Evolutionary conservation across 2,888 invertebrate species (phyloP).

Genomic region (Ormyrus labotus): DNA sequence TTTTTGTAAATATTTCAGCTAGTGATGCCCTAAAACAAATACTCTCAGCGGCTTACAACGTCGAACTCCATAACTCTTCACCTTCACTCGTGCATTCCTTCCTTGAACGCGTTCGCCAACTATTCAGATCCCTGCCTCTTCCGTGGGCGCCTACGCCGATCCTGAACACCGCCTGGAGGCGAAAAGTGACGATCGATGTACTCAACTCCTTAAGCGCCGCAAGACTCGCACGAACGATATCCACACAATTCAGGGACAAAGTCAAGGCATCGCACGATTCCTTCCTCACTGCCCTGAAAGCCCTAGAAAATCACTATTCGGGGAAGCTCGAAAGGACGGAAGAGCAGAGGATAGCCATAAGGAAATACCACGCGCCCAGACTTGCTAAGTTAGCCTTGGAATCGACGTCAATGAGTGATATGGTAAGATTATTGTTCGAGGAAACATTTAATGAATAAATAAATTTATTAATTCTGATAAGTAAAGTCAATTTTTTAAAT

Average conservation of each 20-base stretch:
- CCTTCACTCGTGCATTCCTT: slow-evolving; percentile 81
- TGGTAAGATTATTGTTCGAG: slow-evolving; percentile 73
- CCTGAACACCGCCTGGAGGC: slow-evolving; percentile 82
- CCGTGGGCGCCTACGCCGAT: slow-evolving; percentile 79
- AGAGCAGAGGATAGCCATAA: slow-evolving; percentile 85
- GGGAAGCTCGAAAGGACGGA: slow-evolving; percentile 87
- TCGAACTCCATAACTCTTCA: slow-evolving; percentile 83
- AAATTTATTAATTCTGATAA: no score
- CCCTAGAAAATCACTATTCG: slow-evolving; percentile 83
- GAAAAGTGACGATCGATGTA: slow-evolving; percentile 83
- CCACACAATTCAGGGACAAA: slow-evolving; percentile 85
- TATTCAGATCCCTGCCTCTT: slow-evolving; percentile 79
- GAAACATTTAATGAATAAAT: no score
- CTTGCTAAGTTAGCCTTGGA: slow-evolving; percentile 89
- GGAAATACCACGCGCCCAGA: slow-evolving; percentile 87
- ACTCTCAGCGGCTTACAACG: slow-evolving; percentile 85
- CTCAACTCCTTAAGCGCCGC: slow-evolving; percentile 83
- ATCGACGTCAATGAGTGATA: slow-evolving; percentile 88
- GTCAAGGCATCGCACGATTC: slow-evolving; percentile 86
- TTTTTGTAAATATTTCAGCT: slow-evolving; percentile 72
- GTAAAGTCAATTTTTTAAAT: no score
- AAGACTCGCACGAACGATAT: slow-evolving; percentile 84
- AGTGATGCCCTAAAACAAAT: slow-evolving; percentile 87
- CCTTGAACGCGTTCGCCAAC: slow-evolving; percentile 82
- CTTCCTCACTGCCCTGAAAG: slow-evolving; percentile 84